These are phyloP conservation scores for Hiodon alosoides DNA, from an alignment of 2,113 vertebrate species.

Conservation along the genomic window DNA sequence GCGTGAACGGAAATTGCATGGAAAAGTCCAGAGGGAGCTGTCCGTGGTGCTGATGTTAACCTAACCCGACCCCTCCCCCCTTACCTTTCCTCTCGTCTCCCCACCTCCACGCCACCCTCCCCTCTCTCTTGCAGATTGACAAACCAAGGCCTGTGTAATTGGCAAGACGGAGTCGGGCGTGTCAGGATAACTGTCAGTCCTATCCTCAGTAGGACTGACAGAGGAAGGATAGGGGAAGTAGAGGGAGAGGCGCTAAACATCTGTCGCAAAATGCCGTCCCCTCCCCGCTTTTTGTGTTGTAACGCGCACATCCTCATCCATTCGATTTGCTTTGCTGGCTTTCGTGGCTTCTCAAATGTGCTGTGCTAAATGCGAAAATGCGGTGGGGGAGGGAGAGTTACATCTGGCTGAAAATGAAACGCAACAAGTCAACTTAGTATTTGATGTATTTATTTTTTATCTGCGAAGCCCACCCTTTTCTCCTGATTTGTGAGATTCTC, in stretches of 20 bases:
- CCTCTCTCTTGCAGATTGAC: slow-evolving; percentile 53
- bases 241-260: slow-evolving; percentile 52
- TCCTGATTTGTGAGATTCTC: no score
- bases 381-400: slow-evolving; percentile 25
- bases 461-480: no score
- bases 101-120: not conserved
- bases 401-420: slow-evolving; percentile 23
- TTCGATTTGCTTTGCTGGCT: slow-evolving; percentile 65
- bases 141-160: slow-evolving; percentile 50
- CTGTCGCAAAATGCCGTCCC: slow-evolving; percentile 67
- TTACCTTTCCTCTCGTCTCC: slow-evolving; percentile 12
- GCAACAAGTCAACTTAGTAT: not conserved
- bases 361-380: slow-evolving; percentile 61
- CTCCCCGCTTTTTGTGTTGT: slow-evolving; percentile 54
- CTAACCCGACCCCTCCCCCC: slow-evolving; percentile 27
- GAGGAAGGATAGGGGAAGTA: slow-evolving; percentile 38
- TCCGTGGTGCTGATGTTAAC: slow-evolving; percentile 60
- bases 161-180: slow-evolving; percentile 33
- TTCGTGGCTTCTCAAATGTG: slow-evolving; percentile 42
- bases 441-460: not conserved
- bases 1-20: slow-evolving; percentile 32
- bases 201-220: slow-evolving; percentile 46
- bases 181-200: slow-evolving; percentile 28
- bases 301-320: slow-evolving; percentile 68
- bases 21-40: slow-evolving; percentile 51